Conservation (phyloP, 2,888 invertebrate species). For the Melieria omissa region DNA sequence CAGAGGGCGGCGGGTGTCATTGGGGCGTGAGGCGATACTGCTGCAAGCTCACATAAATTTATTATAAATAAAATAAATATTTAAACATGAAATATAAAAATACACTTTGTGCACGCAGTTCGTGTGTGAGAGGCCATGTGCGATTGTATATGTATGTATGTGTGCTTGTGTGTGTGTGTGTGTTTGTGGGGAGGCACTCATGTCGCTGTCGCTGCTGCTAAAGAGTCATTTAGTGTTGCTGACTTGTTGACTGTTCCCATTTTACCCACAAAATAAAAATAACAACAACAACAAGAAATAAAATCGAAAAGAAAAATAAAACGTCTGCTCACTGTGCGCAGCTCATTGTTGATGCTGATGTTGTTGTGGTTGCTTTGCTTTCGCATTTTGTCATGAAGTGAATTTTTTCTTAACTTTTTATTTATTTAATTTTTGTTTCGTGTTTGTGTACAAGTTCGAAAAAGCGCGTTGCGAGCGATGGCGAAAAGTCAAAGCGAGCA, state of each 20-base stretch:
- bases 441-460: not conserved
- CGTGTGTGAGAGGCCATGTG: not conserved
- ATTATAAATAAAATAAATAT: slow-evolving; percentile 10
- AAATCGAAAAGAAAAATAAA: no score
- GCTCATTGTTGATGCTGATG: not conserved
- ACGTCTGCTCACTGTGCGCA: not conserved
- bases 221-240: slow-evolving; percentile 12
- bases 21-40: not conserved
- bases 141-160: slow-evolving; percentile 1
- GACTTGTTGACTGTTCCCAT: slow-evolving; percentile 47
- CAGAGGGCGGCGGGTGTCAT: not conserved
- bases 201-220: slow-evolving; percentile 15
- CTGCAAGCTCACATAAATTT: not conserved
- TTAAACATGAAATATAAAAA: slow-evolving; percentile 7
- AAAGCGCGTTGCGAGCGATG: slow-evolving; percentile 9
- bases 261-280: slow-evolving; percentile 25
- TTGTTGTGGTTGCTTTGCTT: slow-evolving; percentile 7
- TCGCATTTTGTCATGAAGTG: slow-evolving; percentile 27
- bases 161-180: not conserved
- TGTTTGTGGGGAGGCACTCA: not conserved
- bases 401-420: not conserved
- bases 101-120: not conserved
- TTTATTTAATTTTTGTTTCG: no score
- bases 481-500: slow-evolving; percentile 40
- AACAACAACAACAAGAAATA: no score